Evolutionary conservation across 2,797 vertebrate genomes (phyloP).

Genomic region (Sciaenops ocellatus): DNA sequence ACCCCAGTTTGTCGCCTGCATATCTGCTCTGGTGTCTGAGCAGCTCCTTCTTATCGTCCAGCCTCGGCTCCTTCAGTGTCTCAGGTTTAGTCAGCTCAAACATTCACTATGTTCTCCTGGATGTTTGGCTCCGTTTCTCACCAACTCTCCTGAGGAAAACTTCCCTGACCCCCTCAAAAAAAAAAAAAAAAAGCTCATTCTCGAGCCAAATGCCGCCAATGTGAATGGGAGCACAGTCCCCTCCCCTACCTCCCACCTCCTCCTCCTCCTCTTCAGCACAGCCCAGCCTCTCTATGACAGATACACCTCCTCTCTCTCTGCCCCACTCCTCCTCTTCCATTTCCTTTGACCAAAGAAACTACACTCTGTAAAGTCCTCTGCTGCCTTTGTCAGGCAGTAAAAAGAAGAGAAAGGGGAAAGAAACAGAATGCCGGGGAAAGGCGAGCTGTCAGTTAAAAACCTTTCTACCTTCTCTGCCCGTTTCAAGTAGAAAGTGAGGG

Average conservation of each 20-base stretch:
- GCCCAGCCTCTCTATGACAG: constrained; percentile 62
- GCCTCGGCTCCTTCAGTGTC: constrained; percentile 43
- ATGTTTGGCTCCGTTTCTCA: constrained; percentile 58
- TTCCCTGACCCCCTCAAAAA: constrained; percentile 33
- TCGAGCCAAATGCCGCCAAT: constrained; percentile 69
- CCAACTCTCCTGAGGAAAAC: constrained; percentile 66
- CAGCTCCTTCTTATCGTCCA: constrained; percentile 50
- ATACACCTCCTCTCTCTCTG: constrained; percentile 69
- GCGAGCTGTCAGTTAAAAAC: constrained; percentile 45
- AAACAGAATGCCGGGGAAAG: constrained; percentile 23
- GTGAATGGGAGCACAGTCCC: constrained; percentile 74
- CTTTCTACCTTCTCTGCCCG: constrained; percentile 10
- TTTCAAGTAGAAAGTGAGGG: constrained; percentile 14
- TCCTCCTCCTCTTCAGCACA: constrained; percentile 40
- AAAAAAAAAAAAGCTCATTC: constrained; percentile 59
- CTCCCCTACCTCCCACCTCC: constrained; percentile 66
- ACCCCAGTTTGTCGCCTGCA: constrained; percentile 69
- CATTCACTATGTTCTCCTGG: constrained; percentile 45
- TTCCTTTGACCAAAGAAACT: constrained; percentile 73
- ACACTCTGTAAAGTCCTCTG: constrained; percentile 58
- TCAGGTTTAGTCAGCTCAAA: constrained; percentile 35
- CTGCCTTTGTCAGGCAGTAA: constrained; percentile 66
- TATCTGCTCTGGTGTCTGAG: constrained; percentile 56
- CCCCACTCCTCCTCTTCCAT: constrained; percentile 66
- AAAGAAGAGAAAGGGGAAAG: constrained; percentile 42